Evolutionary conservation across 1,140 invertebrate genomes (phyloP).

Genomic region (Diplogasteroides magnus): DNA sequence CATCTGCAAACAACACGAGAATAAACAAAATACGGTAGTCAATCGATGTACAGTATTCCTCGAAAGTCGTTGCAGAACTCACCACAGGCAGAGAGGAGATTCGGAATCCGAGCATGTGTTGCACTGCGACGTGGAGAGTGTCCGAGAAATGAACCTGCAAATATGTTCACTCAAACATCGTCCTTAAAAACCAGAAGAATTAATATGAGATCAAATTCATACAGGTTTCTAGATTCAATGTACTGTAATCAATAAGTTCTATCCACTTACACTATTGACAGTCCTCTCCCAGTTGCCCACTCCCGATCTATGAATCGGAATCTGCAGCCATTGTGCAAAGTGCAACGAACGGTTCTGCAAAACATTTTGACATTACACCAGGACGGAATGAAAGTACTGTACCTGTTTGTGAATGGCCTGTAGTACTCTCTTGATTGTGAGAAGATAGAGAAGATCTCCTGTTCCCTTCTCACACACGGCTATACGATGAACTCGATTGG

Average conservation of each 20-base stretch:
- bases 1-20: too few relatives aligned
- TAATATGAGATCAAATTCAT: too few relatives aligned
- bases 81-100: background rate
- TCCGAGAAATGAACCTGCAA: background rate
- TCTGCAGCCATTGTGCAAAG: constrained; percentile 15
- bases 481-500: constrained; percentile 17
- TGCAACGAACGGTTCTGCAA: constrained; percentile 23
- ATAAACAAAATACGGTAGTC: constrained; percentile 1
- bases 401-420: constrained; percentile 26
- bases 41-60: background rate
- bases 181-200: background rate
- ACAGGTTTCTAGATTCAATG: too few relatives aligned
- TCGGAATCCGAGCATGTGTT: background rate
- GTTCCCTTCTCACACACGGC: background rate
- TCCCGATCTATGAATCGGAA: background rate
- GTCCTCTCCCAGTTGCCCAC: constrained; percentile 14
- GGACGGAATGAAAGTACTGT: background rate
- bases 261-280: constrained; percentile 8
- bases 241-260: too few relatives aligned
- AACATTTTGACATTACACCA: background rate
- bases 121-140: background rate
- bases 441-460: constrained; percentile 13
- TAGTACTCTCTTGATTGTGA: constrained; percentile 21
- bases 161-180: background rate
- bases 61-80: background rate